Conservation (phyloP, 2,888 invertebrate genomes). For the Hirtodrosophila duncani region DNA sequence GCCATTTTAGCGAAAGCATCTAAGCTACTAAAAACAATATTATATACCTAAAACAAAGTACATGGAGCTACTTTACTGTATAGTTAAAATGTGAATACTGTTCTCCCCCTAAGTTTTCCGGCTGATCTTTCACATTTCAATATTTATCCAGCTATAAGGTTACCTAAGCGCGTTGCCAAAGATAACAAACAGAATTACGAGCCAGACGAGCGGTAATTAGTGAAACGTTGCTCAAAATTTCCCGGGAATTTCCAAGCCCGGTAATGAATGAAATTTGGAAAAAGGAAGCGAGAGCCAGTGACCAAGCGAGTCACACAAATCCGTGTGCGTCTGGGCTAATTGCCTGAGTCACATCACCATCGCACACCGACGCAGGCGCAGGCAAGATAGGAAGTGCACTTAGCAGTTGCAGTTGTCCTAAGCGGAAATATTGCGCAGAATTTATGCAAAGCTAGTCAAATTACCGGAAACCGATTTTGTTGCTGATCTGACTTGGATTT, state of each 20-base stretch:
- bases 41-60: too few species aligned
- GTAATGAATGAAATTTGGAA: conserved; percentile 55
- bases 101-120: too few species aligned
- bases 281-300: conserved; percentile 44
- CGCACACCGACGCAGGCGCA: background rate
- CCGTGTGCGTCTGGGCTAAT: conserved; percentile 59
- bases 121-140: background rate
- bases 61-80: too few species aligned
- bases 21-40: too few species aligned
- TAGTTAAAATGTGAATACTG: too few species aligned
- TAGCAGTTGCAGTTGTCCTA: conserved; percentile 36
- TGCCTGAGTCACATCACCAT: conserved; percentile 50
- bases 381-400: conserved; percentile 48
- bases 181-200: conserved; percentile 58
- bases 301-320: conserved; percentile 63
- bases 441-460: conserved; percentile 62
- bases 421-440: conserved; percentile 53
- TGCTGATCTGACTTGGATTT: too few species aligned
- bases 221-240: conserved; percentile 47
- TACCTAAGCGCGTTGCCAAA: conserved; percentile 49
- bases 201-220: conserved; percentile 58
- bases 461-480: conserved; percentile 66
- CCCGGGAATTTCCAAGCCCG: conserved; percentile 60
- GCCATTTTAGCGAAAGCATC: too few species aligned
- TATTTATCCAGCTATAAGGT: conserved; percentile 12